Conservation (phyloP, 2,797 vertebrate species). For the Huso huso region DNA sequence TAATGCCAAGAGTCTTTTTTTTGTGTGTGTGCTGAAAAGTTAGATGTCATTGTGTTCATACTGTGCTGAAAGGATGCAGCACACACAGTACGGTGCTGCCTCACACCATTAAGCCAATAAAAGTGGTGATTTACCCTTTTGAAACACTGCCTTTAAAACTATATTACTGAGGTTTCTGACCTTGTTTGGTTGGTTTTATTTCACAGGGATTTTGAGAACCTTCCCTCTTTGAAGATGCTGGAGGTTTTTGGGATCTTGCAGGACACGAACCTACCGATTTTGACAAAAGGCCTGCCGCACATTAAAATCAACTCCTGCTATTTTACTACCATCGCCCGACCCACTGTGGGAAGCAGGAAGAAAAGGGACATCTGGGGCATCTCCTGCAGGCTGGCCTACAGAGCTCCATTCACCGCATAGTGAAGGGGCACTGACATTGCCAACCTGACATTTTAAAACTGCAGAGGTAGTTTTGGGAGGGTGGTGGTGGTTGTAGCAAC, state of each 20-base stretch:
- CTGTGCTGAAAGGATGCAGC: too few relatives aligned
- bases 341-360: slow-evolving; percentile 51
- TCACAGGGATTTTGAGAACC: slow-evolving; percentile 68
- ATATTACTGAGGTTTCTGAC: background rate
- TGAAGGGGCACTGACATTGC: too few relatives aligned
- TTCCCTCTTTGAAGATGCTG: slow-evolving; percentile 63
- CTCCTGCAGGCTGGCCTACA: slow-evolving; percentile 60
- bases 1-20: too few relatives aligned
- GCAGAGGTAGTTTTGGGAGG: too few relatives aligned
- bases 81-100: too few relatives aligned
- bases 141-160: too few relatives aligned
- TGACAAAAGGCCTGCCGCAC: slow-evolving; percentile 64
- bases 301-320: slow-evolving; percentile 71
- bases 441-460: too few relatives aligned
- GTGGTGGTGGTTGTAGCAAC: too few relatives aligned
- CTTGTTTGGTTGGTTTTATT: slow-evolving; percentile 14
- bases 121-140: too few relatives aligned
- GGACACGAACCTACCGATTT: slow-evolving; percentile 58
- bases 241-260: slow-evolving; percentile 81
- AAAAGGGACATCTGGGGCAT: slow-evolving; percentile 72
- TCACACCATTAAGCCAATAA: too few relatives aligned
- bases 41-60: too few relatives aligned
- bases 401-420: background rate
- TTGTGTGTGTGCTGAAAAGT: too few relatives aligned
- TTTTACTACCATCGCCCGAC: slow-evolving; percentile 74